These are phyloP conservation scores for Sussaba pulchella DNA, from an alignment of 2,888 invertebrate species.

Conservation along the genomic window DNA sequence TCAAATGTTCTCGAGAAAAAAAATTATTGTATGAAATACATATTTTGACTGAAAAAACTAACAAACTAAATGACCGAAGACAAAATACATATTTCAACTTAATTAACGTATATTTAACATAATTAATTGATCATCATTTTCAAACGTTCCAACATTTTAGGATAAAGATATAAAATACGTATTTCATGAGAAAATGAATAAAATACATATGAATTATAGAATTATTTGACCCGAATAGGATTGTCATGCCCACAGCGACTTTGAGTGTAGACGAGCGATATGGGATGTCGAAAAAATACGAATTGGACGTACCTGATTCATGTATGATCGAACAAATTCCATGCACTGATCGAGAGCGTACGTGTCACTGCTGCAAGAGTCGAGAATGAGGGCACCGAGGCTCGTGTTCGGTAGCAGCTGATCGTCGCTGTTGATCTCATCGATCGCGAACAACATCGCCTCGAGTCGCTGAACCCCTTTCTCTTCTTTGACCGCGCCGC, in stretches of 20 bases:
- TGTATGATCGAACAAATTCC: conserved; percentile 87
- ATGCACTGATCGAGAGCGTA: conserved; percentile 89
- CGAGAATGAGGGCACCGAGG: conserved; percentile 83
- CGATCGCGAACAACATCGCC: conserved; percentile 89
- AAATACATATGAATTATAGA: no score
- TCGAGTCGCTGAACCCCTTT: conserved; percentile 90
- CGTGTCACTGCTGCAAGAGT: conserved; percentile 87
- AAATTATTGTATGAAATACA: no score
- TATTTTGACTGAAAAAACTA: no score
- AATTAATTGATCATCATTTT: no score
- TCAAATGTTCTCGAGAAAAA: no score
- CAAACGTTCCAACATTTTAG: no score
- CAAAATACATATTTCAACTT: no score
- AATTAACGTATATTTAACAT: no score
- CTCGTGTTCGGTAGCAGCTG: conserved; percentile 87
- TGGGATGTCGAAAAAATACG: background rate
- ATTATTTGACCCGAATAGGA: background rate
- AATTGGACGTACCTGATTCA: conserved; percentile 84
- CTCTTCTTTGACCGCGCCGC: conserved; percentile 87
- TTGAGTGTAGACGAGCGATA: background rate
- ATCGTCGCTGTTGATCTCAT: conserved; percentile 87
- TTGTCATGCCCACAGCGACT: background rate
- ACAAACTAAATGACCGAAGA: no score
- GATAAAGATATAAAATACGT: no score
- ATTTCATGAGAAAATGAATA: no score